These are phyloP conservation scores for Lepus oiostolus DNA, from an alignment of 2,797 vertebrate genomes.

Conservation along the genomic window DNA sequence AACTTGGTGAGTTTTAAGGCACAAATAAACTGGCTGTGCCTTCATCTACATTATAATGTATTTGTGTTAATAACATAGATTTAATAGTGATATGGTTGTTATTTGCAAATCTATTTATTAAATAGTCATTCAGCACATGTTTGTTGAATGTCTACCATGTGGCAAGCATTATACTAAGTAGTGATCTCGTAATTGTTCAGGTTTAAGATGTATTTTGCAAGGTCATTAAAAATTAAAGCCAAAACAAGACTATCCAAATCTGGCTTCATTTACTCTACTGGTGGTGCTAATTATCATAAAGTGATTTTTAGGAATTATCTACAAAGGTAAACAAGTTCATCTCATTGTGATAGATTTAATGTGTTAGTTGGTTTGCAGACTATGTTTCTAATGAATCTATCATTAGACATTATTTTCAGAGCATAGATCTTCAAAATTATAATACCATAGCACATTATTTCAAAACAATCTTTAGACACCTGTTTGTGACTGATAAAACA, in stretches of 20 bases:
- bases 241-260: conserved; percentile 73
- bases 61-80: conserved; percentile 16
- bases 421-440: conserved; percentile 53
- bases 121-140: background rate
- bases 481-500: conserved; percentile 66
- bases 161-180: background rate
- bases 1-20: background rate
- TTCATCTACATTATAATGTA: background rate
- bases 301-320: conserved; percentile 67
- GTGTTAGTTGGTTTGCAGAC: conserved; percentile 56
- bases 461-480: conserved; percentile 57
- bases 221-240: conserved; percentile 63
- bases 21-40: background rate
- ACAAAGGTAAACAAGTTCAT: conserved; percentile 25
- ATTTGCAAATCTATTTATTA: background rate
- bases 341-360: conserved; percentile 23
- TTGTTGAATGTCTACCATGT: background rate
- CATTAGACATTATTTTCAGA: conserved; percentile 37
- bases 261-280: conserved; percentile 57
- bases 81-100: background rate
- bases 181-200: background rate
- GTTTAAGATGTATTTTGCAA: conserved; percentile 20
- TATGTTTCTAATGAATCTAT: conserved; percentile 53
- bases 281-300: conserved; percentile 68
- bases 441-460: conserved; percentile 56